A percentile compares a stretch with the other conserved stretches of the same genome.
Evolutionary conservation across 2,797 vertebrate genomes (phyloP).

Genomic region (Semaprochilodus insignis): DNA sequence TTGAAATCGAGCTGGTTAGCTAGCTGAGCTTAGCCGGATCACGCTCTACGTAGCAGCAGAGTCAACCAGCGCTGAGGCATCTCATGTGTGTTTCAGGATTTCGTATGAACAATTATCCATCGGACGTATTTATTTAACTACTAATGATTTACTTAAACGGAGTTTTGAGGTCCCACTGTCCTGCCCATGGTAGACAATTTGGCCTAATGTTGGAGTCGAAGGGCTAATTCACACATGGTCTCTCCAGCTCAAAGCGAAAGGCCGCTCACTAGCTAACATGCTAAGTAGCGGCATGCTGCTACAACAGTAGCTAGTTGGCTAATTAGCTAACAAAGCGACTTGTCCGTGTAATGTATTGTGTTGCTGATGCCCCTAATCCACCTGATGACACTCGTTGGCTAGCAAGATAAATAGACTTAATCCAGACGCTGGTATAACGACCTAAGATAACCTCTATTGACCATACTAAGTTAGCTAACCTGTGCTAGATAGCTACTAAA

Average conservation of each 20-base stretch:
- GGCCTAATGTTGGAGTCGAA: conserved; percentile 1
- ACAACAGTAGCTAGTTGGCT: not conserved
- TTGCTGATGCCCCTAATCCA: not conserved
- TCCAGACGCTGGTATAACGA: no score
- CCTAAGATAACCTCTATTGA: not conserved
- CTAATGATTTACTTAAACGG: fast-evolving
- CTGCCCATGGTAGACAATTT: no score
- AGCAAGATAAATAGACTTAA: not conserved
- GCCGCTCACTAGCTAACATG: conserved; percentile 32
- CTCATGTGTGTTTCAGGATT: not conserved
- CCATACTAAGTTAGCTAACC: not conserved
- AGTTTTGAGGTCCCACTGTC: not conserved
- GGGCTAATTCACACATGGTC: conserved; percentile 32
- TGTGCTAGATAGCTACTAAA: no score
- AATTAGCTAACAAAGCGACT: not conserved
- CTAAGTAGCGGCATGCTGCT: not conserved
- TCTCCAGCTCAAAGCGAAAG: not conserved
- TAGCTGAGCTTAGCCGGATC: not conserved
- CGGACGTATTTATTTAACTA: not conserved
- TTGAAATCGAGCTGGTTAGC: not conserved
- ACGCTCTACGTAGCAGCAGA: not conserved
- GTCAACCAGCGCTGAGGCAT: not conserved
- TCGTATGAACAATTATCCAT: not conserved
- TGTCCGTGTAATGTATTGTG: not conserved
- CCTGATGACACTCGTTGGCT: not conserved